phyloP scores from a whole-genome alignment of 2,888 invertebrate species.

The Dynastes hyllus region DNA sequence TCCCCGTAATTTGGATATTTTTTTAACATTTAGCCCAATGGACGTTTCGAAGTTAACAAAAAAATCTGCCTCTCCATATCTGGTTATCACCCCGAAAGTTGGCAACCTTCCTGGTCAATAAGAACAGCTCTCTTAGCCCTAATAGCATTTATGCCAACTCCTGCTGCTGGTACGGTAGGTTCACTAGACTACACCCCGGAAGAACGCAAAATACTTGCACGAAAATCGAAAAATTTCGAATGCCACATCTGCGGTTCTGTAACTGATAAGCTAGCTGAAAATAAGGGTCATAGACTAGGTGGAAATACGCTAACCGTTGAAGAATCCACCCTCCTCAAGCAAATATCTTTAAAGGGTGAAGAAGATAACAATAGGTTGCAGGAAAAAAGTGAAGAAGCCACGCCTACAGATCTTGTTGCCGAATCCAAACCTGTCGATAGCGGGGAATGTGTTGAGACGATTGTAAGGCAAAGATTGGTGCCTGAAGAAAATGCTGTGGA shows the following conservation, averaged over 20 bases:
- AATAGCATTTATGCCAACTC: slow-evolving; percentile 95
- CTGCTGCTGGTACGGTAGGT: slow-evolving; percentile 92
- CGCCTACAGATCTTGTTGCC: slow-evolving; percentile 55
- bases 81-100: slow-evolving; percentile 97
- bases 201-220: slow-evolving; percentile 86
- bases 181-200: slow-evolving; percentile 91
- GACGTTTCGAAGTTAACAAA: slow-evolving; percentile 93
- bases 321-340: slow-evolving; percentile 73
- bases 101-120: slow-evolving; percentile 98
- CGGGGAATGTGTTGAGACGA: slow-evolving; percentile 42
- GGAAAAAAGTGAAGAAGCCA: slow-evolving; percentile 61
- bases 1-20: not conserved
- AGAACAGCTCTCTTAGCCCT: slow-evolving; percentile 92
- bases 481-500: not conserved
- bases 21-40: slow-evolving; percentile 82
- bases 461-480: slow-evolving; percentile 38
- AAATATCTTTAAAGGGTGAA: slow-evolving; percentile 73
- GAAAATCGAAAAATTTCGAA: slow-evolving; percentile 79
- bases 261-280: slow-evolving; percentile 70
- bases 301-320: slow-evolving; percentile 71
- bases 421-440: slow-evolving; percentile 51
- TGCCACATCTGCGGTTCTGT: slow-evolving; percentile 79
- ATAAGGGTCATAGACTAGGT: slow-evolving; percentile 52
- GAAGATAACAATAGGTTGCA: slow-evolving; percentile 65
- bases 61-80: slow-evolving; percentile 97